Evolutionary conservation across 2,797 vertebrate species (phyloP), one percentile per base, ranked within the genome.

Genomic region (Rachycentron canadum): DNA sequence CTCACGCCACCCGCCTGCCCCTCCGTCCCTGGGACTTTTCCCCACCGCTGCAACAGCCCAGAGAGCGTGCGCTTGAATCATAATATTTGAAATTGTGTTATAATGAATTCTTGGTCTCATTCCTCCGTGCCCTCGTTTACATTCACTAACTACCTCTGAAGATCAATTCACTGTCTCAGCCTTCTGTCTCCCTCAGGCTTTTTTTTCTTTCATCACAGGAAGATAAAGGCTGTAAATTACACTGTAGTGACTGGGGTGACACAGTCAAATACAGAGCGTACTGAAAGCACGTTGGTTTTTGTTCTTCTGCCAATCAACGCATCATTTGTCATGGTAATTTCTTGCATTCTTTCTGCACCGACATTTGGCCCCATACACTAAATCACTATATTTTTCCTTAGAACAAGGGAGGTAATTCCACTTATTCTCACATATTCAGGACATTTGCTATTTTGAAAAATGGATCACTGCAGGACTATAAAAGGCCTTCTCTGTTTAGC

Each of bases 51-150:
- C 55, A 73, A 79, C 34, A 14, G 77, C 84, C 71, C 56, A 13
- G 76, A 47, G 56, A 89, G 81, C 84, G 82, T 91, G 89, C 88
- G 89, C 83, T 67, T 90, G 90, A 92, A 90, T 90, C 78, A 34
- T 87, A 91, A 93, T 90, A 85, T 86, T 81, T 80, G 81, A 88
- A 89, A 75, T 40, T 21, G 5, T 17, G 5, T 81, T 57, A 59
- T 91, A 91, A 91, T 92, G 84, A 89, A 93, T 91, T 92, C 89
- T 60, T 4, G 7, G 85, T 79, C 79, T 82, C 69, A 55, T 88
- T 86, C 87, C 82, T 83, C 77, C 12, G 66, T 69, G 84, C 78
- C 79, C 70, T 1, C 7, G 64, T 79, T 78, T 41, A 4, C 83
- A 75, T 83, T 61, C 36, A 76, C 76, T 72, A 83, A 85, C 73